Evolutionary conservation across 2,888 invertebrate species (phyloP).

Genomic region (Tridacna crocea): DNA sequence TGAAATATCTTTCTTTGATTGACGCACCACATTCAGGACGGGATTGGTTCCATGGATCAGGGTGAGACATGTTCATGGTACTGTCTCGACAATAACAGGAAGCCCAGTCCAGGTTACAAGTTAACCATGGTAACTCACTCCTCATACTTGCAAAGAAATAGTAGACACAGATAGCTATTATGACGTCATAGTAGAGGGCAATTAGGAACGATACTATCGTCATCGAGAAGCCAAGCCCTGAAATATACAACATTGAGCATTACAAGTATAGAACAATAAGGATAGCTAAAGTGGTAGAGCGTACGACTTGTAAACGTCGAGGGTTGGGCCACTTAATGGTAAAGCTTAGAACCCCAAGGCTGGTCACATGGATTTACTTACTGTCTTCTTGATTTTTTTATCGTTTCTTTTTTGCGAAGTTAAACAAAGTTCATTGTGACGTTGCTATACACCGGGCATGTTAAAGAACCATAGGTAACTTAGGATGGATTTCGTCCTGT

Average conservation of each 20-base stretch:
- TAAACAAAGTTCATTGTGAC: too few species aligned
- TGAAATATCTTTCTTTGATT: background rate
- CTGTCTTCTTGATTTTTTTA: too few species aligned
- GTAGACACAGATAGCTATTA: slow-evolving; percentile 77
- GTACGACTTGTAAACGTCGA: too few species aligned
- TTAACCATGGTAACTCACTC: slow-evolving; percentile 74
- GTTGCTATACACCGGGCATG: too few species aligned
- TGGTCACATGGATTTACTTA: too few species aligned
- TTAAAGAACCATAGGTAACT: too few species aligned
- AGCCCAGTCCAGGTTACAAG: slow-evolving; percentile 77
- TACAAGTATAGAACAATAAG: too few species aligned
- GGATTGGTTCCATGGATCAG: slow-evolving; percentile 65
- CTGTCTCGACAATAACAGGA: slow-evolving; percentile 71
- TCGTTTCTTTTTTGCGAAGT: too few species aligned
- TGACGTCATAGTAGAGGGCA: slow-evolving; percentile 78
- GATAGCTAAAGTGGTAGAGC: too few species aligned
- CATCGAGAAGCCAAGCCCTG: slow-evolving; percentile 60
- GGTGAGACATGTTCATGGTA: slow-evolving; percentile 56
- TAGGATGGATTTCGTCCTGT: too few species aligned
- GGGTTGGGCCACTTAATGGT: too few species aligned
- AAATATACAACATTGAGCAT: background rate
- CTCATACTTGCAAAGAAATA: slow-evolving; percentile 79
- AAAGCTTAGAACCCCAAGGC: too few species aligned
- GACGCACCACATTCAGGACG: slow-evolving; percentile 70
- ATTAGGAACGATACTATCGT: slow-evolving; percentile 73